Conservation (phyloP, 2,113 vertebrate species). For the Stigmatopora argus region DNA sequence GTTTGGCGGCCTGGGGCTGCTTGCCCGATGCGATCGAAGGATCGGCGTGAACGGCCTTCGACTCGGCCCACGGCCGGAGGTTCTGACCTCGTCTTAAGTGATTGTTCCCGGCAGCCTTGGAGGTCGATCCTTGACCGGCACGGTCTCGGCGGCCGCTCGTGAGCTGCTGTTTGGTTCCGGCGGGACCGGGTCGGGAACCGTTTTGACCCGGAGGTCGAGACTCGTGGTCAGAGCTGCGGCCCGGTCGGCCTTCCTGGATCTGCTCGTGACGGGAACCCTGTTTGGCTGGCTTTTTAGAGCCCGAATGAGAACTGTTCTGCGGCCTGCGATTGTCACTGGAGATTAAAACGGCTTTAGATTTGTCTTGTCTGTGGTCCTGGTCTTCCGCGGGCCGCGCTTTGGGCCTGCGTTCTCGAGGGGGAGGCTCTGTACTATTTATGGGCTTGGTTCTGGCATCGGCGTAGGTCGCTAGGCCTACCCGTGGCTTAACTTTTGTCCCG, state of each 20-base stretch:
- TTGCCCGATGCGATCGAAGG: constrained; percentile 37
- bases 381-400: constrained; percentile 34
- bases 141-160: constrained; percentile 26
- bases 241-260: constrained; percentile 31
- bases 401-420: constrained; percentile 24
- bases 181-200: constrained; percentile 32
- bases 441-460: constrained; percentile 34
- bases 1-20: constrained; percentile 44
- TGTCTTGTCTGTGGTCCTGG: constrained; percentile 41
- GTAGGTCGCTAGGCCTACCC: constrained; percentile 39
- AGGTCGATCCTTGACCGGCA: constrained; percentile 28
- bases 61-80: constrained; percentile 41
- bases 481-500: constrained; percentile 47
- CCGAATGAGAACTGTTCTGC: constrained; percentile 32
- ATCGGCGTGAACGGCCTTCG: constrained; percentile 24
- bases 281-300: constrained; percentile 39
- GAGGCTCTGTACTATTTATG: constrained; percentile 30
- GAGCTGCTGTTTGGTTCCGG: constrained; percentile 38
- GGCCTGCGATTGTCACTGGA: constrained; percentile 38
- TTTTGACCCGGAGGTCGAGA: constrained; percentile 27
- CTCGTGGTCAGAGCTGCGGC: constrained; percentile 40
- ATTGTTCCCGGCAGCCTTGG: constrained; percentile 29
- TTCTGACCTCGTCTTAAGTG: constrained; percentile 27
- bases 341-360: constrained; percentile 26
- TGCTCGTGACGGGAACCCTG: constrained; percentile 38